Percentiles rank a stretch among this genome's conserved stretches.
phyloP scores from a whole-genome alignment of 2,113 vertebrate species.

The Callipepla squamata region DNA sequence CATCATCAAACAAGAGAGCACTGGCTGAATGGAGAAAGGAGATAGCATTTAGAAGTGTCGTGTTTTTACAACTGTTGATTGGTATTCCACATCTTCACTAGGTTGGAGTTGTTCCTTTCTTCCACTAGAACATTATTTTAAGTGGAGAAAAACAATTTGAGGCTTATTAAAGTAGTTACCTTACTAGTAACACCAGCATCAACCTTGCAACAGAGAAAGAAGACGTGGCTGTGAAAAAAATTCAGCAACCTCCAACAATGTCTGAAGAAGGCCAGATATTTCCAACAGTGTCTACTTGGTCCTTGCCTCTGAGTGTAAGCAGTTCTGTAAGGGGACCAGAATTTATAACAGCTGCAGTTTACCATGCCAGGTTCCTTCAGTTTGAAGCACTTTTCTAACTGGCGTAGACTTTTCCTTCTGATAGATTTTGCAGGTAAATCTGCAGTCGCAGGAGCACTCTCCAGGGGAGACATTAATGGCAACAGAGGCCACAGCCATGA shows the following conservation, averaged over 20 bases:
- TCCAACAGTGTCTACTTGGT: neutral
- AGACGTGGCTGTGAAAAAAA: neutral
- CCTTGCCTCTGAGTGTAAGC: neutral
- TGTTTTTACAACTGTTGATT: no score
- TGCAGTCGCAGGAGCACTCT: neutral
- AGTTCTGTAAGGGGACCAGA: neutral
- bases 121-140: no score
- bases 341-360: neutral
- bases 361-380: neutral
- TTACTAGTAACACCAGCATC: neutral
- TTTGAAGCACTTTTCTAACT: neutral
- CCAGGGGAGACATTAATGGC: rapidly evolving
- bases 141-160: no score
- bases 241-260: neutral
- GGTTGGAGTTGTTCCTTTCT: neutral
- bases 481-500: neutral
- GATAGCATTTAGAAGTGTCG: neutral
- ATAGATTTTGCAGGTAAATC: neutral
- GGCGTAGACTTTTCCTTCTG: neutral
- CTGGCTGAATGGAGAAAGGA: neutral
- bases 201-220: neutral
- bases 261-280: neutral
- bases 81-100: neutral
- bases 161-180: no score
- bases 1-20: neutral